Base-by-base conservation (phyloP, 92 coral and sea anemone genomes). In the Anthopleura xanthogrammica region DNA sequence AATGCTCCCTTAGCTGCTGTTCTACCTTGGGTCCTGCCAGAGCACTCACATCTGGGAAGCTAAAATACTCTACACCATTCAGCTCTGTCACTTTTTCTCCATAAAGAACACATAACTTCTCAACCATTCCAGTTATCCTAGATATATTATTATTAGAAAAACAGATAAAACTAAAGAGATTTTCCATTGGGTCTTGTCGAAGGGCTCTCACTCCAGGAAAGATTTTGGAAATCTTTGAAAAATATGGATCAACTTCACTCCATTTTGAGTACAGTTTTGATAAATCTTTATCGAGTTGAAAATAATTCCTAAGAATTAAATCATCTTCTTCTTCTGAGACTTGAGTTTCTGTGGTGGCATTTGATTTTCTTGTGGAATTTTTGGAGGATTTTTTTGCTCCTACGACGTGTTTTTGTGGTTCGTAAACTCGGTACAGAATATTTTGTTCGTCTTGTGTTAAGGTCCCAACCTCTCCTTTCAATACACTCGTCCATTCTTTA, bases 121-220 rank as follows among this genome's bases (percentile, higher is more conserved):
- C 90, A 13, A 97, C 98, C 98, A 97, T 89, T 60, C 89, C 75
- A 66, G 97, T 92, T 12, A 97, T 97, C 56, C 99, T 89, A 68
- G 91, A 93, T 24, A 97, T 97, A 56, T 91, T 97, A 64, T 97
- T 97, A 80, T 97, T 97, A 22, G 99, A 97, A 1, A 98, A 96
- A 57, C 99, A 96, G 70, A 97, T 97, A 50, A 97, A 97, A 71
- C 97, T 89, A 82, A 97, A 97, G 19, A 95, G 90, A 75, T 90
- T 97, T 85, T 97, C 99, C 2, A 94, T 89, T 19, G 98, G 99
- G 72, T 97, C 95, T 80, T 94, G 98, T 80, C 97, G 81, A 7
- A 97, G 87, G 12, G 94, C 86, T 4, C 99, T 89, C 57, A 89
- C 84, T 12, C 99, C 99, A 13, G 82, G 84, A 80, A 94, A 87